Base-by-base conservation (phyloP, 2,113 vertebrate genomes). In the Eonycteris spelaea region DNA sequence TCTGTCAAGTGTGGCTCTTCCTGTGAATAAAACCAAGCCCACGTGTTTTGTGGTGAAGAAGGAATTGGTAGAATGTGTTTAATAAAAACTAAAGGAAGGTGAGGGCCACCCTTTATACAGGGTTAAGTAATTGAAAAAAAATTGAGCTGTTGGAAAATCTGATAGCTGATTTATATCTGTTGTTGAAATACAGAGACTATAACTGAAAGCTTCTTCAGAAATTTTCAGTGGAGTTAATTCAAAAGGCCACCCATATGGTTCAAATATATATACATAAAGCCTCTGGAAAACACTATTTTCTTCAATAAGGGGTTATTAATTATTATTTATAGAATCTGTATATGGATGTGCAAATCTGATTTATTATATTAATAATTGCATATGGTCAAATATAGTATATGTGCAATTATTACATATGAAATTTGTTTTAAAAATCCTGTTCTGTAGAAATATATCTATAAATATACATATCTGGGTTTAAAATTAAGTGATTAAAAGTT, bases 1-100 rank as follows among this genome's bases (percentile, higher is more conserved):
- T 96, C 99, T 99, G 99, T 99, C 99, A 99, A 91, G 73, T 97
- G 98, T 94, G 97, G 98, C 94, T 99, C 98, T 98, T 99, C 98
- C 98, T 99, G 98, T 98, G 95, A 86, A 74, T 86, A 97, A 95
- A 98, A 98, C 98, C 98, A 98, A 98, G 98, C 97, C 98, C 98
- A 99, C 71, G 30, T 78, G 79, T 70, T 96, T 91, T 84, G 91
- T 59, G 90, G 78, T 45, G 67, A 91, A 82, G 88, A 79, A 95
- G 95, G 84, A 97, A 97, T 95, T 98, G 79, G 96, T 96, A 95
- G 2, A 35, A 92, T 1, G 19, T 86, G n/a, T 68, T 73, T 90
- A 9, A 65, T 79, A 94, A 38, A 43, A 83, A 88, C 33, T 68
- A 86, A 94, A 77, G 53, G 73, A 94, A 96, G 68, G 26, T 26